These are phyloP conservation scores for Plagiodera versicolora DNA, from an alignment of 2,888 invertebrate genomes.

Conservation along the genomic window DNA sequence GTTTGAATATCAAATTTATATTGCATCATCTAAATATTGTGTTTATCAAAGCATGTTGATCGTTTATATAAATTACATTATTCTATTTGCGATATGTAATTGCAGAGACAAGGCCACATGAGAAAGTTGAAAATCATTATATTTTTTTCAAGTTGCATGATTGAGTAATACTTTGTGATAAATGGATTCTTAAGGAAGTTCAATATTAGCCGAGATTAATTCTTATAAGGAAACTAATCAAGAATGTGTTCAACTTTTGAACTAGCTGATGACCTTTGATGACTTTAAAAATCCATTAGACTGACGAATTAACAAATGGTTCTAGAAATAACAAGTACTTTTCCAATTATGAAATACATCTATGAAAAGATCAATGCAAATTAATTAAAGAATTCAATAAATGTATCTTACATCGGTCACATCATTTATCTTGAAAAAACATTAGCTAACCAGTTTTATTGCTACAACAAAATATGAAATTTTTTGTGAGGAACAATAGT, in stretches of 20 bases:
- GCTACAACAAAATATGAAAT: no score
- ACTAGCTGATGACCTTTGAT: not conserved
- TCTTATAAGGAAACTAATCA: not conserved
- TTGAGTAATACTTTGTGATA: not conserved
- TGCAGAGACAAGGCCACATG: conserved; percentile 5
- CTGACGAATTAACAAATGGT: not conserved
- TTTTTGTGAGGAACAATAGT: no score
- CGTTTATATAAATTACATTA: conserved; percentile 4
- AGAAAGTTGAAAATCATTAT: conserved; percentile 12
- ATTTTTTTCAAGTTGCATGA: not conserved
- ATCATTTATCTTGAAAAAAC: no score
- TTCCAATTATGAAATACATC: no score
- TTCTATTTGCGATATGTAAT: not conserved
- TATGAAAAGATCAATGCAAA: no score
- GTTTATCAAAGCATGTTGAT: not conserved
- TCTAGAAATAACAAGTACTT: no score
- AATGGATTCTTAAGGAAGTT: no score
- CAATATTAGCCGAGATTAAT: not conserved
- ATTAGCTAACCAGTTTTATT: no score
- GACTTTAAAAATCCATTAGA: not conserved
- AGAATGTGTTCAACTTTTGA: not conserved
- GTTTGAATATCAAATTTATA: conserved; percentile 6
- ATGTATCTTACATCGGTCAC: not conserved
- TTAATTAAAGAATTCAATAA: no score
- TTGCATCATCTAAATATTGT: conserved; percentile 9